These are phyloP conservation scores for Eulemur rufifrons DNA, from an alignment of 2,113 vertebrate genomes.

Conservation along the genomic window DNA sequence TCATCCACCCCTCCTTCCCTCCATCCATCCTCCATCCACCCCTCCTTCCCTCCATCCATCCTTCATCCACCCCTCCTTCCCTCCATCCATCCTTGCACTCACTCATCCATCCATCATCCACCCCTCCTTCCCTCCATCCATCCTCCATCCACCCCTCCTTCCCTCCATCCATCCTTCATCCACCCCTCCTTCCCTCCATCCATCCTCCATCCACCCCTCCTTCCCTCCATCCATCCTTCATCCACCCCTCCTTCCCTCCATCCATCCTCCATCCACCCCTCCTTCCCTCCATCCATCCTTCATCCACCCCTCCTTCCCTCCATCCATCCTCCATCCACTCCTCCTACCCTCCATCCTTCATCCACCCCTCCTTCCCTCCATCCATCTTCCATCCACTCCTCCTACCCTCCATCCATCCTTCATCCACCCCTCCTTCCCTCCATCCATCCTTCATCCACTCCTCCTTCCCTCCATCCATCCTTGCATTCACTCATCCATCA, in stretches of 20 bases:
- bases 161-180: background rate
- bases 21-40: too few relatives aligned
- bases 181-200: background rate
- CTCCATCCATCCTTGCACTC: fast-evolving
- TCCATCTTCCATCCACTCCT: background rate
- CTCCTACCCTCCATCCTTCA: background rate
- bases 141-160: fast-evolving
- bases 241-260: too few relatives aligned
- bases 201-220: background rate
- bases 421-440: too few relatives aligned
- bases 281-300: background rate
- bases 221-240: too few relatives aligned
- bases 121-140: background rate
- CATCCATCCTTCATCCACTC: too few relatives aligned
- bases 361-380: too few relatives aligned
- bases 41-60: background rate
- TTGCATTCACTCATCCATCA: too few relatives aligned
- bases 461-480: background rate
- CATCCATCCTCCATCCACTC: background rate
- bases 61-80: background rate
- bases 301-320: background rate
- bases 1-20: too few relatives aligned
- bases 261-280: background rate
- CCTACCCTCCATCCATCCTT: background rate
- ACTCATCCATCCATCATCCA: too few relatives aligned